These are phyloP conservation scores for Trididemnum clinides DNA, from an alignment of 23 tunicate species.

Conservation along the genomic window DNA sequence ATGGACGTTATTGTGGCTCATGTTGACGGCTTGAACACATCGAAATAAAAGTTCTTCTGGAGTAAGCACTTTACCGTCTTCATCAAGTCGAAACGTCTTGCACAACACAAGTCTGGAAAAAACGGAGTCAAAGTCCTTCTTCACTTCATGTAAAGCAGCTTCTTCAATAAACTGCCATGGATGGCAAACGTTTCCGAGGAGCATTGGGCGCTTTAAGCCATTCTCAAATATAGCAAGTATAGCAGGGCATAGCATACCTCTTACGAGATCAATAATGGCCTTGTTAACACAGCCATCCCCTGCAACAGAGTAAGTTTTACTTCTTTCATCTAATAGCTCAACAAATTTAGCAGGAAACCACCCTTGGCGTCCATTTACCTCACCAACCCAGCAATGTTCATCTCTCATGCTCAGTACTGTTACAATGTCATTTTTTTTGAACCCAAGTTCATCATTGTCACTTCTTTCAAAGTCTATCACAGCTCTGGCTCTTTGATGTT, in stretches of 20 bases:
- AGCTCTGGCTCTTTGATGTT: slow-evolving; percentile 78
- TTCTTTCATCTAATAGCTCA: slow-evolving; percentile 86
- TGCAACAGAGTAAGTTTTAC: slow-evolving; percentile 77
- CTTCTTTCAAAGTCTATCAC: slow-evolving; percentile 73
- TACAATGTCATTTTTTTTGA: slow-evolving; percentile 76
- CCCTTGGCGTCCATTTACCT: slow-evolving; percentile 75
- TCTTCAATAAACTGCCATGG: slow-evolving; percentile 95
- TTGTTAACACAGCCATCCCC: slow-evolving; percentile 83
- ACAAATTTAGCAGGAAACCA: slow-evolving; percentile 98
- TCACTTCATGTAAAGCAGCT: slow-evolving; percentile 80
- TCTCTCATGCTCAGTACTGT: slow-evolving; percentile 76
- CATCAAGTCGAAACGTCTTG: slow-evolving; percentile 84
- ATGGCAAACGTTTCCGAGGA: slow-evolving; percentile 84
- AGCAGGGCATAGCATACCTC: slow-evolving; percentile 87
- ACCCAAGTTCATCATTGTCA: slow-evolving; percentile 88
- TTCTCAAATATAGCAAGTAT: slow-evolving; percentile 81
- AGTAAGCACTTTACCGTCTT: slow-evolving; percentile 92
- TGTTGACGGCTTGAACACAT: slow-evolving; percentile 87
- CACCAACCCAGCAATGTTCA: slow-evolving; percentile 96
- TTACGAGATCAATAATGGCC: slow-evolving; percentile 63
- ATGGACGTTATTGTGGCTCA: slow-evolving; percentile 91
- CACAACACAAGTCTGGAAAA: slow-evolving; percentile 87
- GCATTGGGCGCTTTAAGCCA: slow-evolving; percentile 70
- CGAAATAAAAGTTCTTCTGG: slow-evolving; percentile 87
- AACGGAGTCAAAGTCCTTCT: slow-evolving; percentile 91